Conservation (phyloP, 2,888 invertebrate genomes). For the Nomada goodeniana region DNA sequence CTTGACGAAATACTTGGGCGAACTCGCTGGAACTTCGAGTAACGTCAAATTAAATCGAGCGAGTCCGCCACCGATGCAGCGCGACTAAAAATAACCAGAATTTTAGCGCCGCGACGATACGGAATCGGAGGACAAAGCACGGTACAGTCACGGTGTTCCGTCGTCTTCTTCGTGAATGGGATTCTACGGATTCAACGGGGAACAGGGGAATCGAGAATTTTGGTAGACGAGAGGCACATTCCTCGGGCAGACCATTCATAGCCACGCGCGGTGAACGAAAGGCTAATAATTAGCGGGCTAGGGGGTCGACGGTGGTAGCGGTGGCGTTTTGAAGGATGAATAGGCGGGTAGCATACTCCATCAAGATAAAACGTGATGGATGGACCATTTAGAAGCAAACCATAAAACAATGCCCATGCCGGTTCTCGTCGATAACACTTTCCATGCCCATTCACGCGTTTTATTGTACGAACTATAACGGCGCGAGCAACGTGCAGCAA, state of each 20-base stretch:
- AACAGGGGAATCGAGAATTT: conserved; percentile 26
- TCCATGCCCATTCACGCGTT: conserved; percentile 59
- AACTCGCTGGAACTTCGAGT: conserved; percentile 55
- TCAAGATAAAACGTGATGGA: conserved; percentile 71
- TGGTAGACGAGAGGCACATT: conserved; percentile 27
- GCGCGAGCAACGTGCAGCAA: conserved; percentile 44
- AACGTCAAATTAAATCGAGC: conserved; percentile 69
- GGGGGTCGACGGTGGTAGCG: conserved; percentile 37
- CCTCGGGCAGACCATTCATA: conserved; percentile 44
- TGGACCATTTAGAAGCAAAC: conserved; percentile 70
- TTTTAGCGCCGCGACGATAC: too few species aligned
- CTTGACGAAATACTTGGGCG: conserved; percentile 62
- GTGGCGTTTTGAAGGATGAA: conserved; percentile 68
- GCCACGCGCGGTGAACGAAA: conserved; percentile 56
- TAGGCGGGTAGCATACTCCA: conserved; percentile 69
- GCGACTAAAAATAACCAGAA: conserved; percentile 18
- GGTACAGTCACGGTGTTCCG: too few species aligned
- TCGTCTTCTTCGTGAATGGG: too few species aligned
- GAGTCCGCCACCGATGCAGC: conserved; percentile 30
- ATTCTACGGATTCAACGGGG: too few species aligned
- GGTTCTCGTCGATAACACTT: conserved; percentile 69
- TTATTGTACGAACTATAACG: conserved; percentile 60
- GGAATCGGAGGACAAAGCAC: too few species aligned
- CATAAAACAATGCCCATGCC: conserved; percentile 71
- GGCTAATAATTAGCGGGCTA: conserved; percentile 66